These are phyloP conservation scores for Coelopa pilipes DNA, from an alignment of 2,888 invertebrate genomes.

Conservation along the genomic window DNA sequence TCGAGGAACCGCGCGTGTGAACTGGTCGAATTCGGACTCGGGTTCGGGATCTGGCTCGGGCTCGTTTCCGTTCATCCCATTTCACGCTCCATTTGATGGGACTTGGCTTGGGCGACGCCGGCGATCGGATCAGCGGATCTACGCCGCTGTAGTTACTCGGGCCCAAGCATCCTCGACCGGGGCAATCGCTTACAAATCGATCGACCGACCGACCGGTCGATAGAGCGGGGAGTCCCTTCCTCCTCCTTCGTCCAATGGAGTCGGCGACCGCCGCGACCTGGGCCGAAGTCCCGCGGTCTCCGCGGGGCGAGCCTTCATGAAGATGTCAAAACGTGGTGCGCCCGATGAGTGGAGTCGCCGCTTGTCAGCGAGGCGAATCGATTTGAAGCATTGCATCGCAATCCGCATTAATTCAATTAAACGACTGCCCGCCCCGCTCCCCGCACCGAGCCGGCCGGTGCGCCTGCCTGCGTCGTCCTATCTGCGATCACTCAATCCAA, in stretches of 20 bases:
- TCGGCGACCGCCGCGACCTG: neutral
- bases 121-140: neutral
- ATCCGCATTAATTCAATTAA: conserved; percentile 65
- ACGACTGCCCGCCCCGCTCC: conserved; percentile 42
- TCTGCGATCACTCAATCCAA: conserved; percentile 66
- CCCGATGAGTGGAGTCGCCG: conserved; percentile 1
- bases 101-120: neutral
- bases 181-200: no score
- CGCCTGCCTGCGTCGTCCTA: conserved; percentile 49
- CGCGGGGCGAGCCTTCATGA: conserved; percentile 1
- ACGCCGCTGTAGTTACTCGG: neutral
- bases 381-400: conserved; percentile 45
- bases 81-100: conserved; percentile 33
- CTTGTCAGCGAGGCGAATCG: conserved; percentile 24
- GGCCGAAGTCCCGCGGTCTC: no score
- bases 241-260: neutral
- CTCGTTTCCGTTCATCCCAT: conserved; percentile 20
- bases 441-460: neutral
- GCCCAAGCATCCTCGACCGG: no score
- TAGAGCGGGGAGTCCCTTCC: neutral
- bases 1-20: neutral
- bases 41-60: neutral
- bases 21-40: neutral
- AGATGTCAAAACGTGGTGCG: conserved; percentile 31
- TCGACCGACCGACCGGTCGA: no score